Evolutionary conservation across 2,113 vertebrate genomes (phyloP), one percentile per base, ranked within the genome.

Genomic region (Colossoma macropomum): DNA sequence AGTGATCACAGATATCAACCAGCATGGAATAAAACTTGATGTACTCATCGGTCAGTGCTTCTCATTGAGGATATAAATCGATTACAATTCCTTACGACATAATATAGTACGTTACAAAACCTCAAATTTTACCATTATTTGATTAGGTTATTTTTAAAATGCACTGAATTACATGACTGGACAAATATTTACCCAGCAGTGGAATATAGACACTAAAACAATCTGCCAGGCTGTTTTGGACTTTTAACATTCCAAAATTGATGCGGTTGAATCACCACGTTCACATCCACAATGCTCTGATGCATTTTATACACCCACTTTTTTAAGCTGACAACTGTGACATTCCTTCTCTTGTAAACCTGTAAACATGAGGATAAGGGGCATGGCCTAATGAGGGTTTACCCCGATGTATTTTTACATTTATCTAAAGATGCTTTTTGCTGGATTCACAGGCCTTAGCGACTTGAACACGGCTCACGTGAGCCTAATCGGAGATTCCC

Each of bases 401-500:
- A 77, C 56, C 48, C 66, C 81, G 66, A 85, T 34, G 45, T 23
- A 28, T 83, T 80, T 82, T 52, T 25, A 32, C 30, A 25, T 62
- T 83, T 69, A 13, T 62, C 83, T 59, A 54, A 83, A 60, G 32
- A 65, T 0, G 30, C 70, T 48, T 75, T 77, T 73, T 70, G 45
- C 54, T n/a, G 77, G 52, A 72, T 72, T 62, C 28, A 27, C 54
- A 32, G 52, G 69, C 32, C 34, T 70, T 75, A 80, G 79, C 68
- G 83, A 71, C 54, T 86, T 81, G 32, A 59, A 48, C 17, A 30
- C n/a, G 11, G 71, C 77, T 81, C 85, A 85, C 54, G 25, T 59
- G 59, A 81, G 59, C 50, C 48, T 62, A 54, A 60, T 45, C 17
- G 27, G 32, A 9, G 60, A 70, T 66, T 13, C 75, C 41, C 69